phyloP scores from a whole-genome alignment of 1,140 invertebrate species.

The Lasioglossum baleicum region DNA sequence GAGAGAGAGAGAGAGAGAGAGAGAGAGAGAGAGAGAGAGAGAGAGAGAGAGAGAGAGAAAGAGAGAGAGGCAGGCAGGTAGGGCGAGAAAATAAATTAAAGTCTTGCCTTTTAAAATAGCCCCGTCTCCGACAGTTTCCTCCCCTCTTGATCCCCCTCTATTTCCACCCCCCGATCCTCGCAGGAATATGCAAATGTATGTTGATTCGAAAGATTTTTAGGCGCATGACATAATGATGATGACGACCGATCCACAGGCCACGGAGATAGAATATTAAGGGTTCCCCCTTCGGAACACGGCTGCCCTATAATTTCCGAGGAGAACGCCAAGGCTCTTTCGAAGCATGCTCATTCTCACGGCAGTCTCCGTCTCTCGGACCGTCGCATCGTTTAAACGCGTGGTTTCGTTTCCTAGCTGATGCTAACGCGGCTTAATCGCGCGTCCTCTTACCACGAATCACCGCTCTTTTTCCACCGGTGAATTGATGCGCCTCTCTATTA shows the following conservation, averaged over 20 bases:
- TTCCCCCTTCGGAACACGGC: background rate
- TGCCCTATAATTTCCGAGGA: slow-evolving; percentile 53
- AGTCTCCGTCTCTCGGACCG: slow-evolving; percentile 46
- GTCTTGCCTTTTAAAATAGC: slow-evolving; percentile 55
- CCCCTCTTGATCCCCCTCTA: background rate
- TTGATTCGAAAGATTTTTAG: slow-evolving; percentile 59
- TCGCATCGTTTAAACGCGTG: slow-evolving; percentile 34
- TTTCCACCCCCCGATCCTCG: background rate
- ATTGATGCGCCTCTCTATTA: background rate
- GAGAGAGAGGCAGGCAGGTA: too few species aligned
- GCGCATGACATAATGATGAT: slow-evolving; percentile 63
- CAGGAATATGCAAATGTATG: slow-evolving; percentile 60
- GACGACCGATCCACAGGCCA: slow-evolving; percentile 32
- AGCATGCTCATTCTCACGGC: slow-evolving; percentile 53
- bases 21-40: too few species aligned
- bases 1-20: too few species aligned
- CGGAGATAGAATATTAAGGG: slow-evolving; percentile 64
- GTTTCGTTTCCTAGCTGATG: slow-evolving; percentile 38
- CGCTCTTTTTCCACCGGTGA: background rate
- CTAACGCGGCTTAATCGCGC: slow-evolving; percentile 37
- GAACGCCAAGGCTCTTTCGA: slow-evolving; percentile 39
- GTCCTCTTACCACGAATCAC: background rate
- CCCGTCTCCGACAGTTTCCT: background rate
- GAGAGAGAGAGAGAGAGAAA: too few species aligned
- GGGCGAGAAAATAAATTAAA: slow-evolving; percentile 63